phyloP scores from a whole-genome alignment of 92 coral and sea anemone genomes.

The Hydrozoanthus gracilis region DNA sequence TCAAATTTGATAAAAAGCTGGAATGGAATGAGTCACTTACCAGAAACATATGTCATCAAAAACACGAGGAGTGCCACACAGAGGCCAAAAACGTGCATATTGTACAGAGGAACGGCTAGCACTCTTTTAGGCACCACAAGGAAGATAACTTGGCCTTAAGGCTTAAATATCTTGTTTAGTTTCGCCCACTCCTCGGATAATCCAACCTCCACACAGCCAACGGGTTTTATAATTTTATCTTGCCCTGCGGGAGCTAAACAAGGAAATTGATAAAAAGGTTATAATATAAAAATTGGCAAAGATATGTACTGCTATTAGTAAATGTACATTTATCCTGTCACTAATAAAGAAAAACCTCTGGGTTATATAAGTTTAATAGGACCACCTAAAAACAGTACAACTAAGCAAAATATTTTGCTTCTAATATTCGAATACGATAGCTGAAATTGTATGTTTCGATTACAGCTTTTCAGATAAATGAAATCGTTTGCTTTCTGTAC shows the following conservation, averaged over 20 bases:
- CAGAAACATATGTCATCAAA: slow-evolving; percentile 1
- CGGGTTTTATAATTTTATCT: neutral
- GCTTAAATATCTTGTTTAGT: slow-evolving; percentile 16
- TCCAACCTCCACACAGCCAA: neutral
- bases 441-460: neutral
- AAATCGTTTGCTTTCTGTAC: neutral
- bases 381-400: neutral
- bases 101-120: neutral
- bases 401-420: too few species aligned
- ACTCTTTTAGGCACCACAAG: neutral
- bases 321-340: neutral
- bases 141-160: neutral
- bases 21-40: neutral
- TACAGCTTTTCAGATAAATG: neutral
- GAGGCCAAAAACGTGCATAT: neutral
- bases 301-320: neutral
- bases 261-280: slow-evolving; percentile 13
- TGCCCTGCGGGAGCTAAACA: slow-evolving; percentile 15
- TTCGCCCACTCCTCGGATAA: slow-evolving; percentile 21
- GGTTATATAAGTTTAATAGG: neutral
- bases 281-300: neutral
- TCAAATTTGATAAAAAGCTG: neutral
- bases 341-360: neutral
- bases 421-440: too few species aligned
- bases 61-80: neutral